Base-by-base conservation (phyloP, 2,797 vertebrate genomes). In the Knipowitschia caucasica region DNA sequence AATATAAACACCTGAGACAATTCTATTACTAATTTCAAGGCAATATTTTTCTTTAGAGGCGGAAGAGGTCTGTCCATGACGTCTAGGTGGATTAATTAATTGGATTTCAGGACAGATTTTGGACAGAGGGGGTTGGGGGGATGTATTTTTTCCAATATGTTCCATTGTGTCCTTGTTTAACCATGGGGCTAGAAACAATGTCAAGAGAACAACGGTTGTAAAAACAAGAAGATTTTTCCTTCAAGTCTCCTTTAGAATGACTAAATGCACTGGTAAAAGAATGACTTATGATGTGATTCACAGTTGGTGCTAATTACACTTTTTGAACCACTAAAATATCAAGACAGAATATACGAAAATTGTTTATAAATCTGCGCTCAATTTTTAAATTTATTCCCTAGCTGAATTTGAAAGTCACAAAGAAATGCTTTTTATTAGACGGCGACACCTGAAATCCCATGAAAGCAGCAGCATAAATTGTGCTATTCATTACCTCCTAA, bases 401-500 rank as follows among this genome's bases (percentile, higher is more conserved):
- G n/a, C 42, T 56, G 43, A 55, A 61, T 51, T 69, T 56, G 56
- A 73, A 66, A 67, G 64, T 58, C 61, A 75, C 51, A 71, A 56
- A 59, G 46, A 59, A 80, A 71, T 59, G 50, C 36, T 75, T 65
- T 77, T 77, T 71, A 71, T 74, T 73, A 70, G 67, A 63, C 17
- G 53, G 18, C 67, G 74, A 67, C 74, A 77, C 58, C 61, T 73
- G 67, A 62, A 68, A 67, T 59, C 62, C 64, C 38, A 21, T 7
- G 51, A 56, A 71, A 67, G 67, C 59, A 77, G 58, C 71, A 64
- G 77, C 84, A 75, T 67, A 86, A 83, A 89, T 88, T 85, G 86
- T 67, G 79, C 73, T 81, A 52, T 78, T 91, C 89, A 89, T 87
- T 89, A 83, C 14, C 27, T 65, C 71, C 70, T 86, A 88, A 91